Base-by-base conservation (phyloP, 2,888 invertebrate species). In the Drosophila testacea region DNA sequence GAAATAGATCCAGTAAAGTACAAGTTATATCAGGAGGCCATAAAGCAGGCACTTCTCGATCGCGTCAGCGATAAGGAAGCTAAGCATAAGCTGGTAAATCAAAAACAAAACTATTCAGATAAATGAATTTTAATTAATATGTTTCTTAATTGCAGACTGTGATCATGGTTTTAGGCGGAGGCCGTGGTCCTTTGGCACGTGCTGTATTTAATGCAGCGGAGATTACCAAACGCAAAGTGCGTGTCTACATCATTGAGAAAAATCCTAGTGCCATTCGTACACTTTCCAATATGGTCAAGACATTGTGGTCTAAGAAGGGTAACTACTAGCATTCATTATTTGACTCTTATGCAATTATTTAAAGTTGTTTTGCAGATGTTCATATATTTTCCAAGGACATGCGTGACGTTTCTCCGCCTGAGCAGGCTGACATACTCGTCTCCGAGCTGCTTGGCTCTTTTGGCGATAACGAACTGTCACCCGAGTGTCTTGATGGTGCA, bases 1-100 rank as follows among this genome's bases (percentile, higher is more conserved):
- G 99, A 99, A 93, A 97, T 97, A 91, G 99, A 99, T 94, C 98
- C 98, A 10, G 94, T 98, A 3, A 99, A 99, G 92, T 99, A 99
- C 93, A 95, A 95, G 63, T 94, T 96, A 68, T 98, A 98, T 91
- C 96, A 98, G 93, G 94, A 94, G 70, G 98, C 98, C 6, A 96
- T 98, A 55, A 94, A 95, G 69, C 93, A 94, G 91, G 98, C 98
- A 7, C 93, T 98, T 38, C 91, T 94, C 54, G 95, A 96, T 89
- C 92, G 92, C 64, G 90, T 95, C 27, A 90, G 91, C 9, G 91
- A 92, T 39, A 81, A 87, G 1, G 91, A 94, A 88, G 92, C 93
- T 41, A 90, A 91, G 10, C 93, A 93, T 2, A 94, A 94, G 80
- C 85, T 94, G 94, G 95, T 95, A 83, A 81, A 11, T 6, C 4